phyloP scores from a whole-genome alignment of 2,888 invertebrate genomes.

The Agrotis puta region DNA sequence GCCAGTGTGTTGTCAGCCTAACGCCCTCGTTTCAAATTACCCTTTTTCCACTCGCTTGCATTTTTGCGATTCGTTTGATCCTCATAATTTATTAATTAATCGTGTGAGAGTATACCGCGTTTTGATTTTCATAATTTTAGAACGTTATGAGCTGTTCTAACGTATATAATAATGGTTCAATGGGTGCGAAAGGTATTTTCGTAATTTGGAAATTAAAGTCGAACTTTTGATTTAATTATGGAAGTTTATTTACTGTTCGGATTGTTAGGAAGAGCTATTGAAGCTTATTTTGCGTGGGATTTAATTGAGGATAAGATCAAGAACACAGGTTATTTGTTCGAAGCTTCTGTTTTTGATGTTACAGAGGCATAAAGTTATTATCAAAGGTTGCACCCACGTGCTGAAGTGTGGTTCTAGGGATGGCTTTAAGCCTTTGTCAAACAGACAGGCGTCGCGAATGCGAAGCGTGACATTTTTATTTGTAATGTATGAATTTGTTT shows the following conservation, averaged over 20 bases:
- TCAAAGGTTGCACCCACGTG: background rate
- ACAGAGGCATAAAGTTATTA: background rate
- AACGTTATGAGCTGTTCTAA: background rate
- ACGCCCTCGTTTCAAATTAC: constrained; percentile 60
- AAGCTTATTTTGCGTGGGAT: background rate
- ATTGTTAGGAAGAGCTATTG: background rate
- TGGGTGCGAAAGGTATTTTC: background rate
- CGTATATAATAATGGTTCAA: background rate
- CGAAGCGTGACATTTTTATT: too few relatives aligned
- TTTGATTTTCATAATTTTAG: constrained; percentile 46
- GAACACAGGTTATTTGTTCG: background rate
- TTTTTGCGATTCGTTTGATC: constrained; percentile 64
- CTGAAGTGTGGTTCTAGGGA: background rate
- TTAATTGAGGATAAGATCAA: background rate
- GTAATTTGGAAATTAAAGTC: background rate
- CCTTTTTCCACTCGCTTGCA: constrained; percentile 63
- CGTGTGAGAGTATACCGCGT: constrained; percentile 26
- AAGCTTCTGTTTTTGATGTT: too few relatives aligned
- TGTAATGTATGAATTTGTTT: too few relatives aligned
- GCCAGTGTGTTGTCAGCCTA: constrained; percentile 50
- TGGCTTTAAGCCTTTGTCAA: too few relatives aligned
- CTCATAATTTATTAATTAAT: constrained; percentile 62
- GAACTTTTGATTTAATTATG: constrained; percentile 13
- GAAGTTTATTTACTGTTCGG: background rate
- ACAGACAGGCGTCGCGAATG: too few relatives aligned